A percentile compares a stretch with the other conserved stretches of the same genome.
phyloP scores from a whole-genome alignment of 1,140 invertebrate genomes.

The Saccostrea glomerata region DNA sequence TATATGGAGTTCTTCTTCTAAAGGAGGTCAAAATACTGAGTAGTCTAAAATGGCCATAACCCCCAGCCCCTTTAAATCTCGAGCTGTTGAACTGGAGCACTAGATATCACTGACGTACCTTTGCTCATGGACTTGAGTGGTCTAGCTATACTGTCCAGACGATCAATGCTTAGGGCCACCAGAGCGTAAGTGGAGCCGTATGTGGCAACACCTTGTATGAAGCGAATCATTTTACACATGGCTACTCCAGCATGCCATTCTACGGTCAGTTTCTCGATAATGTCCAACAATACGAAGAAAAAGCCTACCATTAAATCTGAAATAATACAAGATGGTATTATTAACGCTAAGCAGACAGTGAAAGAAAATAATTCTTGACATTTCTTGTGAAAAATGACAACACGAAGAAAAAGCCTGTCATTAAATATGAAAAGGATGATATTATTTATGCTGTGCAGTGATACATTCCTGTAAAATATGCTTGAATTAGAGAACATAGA shows the following conservation, averaged over 20 bases:
- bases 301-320: conserved; percentile 70
- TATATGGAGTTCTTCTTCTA: too few relatives aligned
- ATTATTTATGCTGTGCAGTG: too few relatives aligned
- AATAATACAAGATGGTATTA: not conserved
- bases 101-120: conserved; percentile 52
- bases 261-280: conserved; percentile 71
- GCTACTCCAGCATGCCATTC: conserved; percentile 70
- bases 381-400: conserved; percentile 41
- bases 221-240: conserved; percentile 70
- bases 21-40: too few relatives aligned
- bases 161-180: conserved; percentile 95
- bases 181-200: conserved; percentile 97
- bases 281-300: conserved; percentile 71
- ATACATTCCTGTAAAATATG: too few relatives aligned
- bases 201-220: conserved; percentile 80
- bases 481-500: too few relatives aligned
- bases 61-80: too few relatives aligned
- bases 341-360: too few relatives aligned
- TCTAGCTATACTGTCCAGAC: conserved; percentile 95
- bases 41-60: too few relatives aligned
- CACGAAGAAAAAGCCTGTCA: conserved; percentile 70
- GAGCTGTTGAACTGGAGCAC: too few relatives aligned
- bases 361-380: too few relatives aligned
- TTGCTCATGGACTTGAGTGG: conserved; percentile 84
- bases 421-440: conserved; percentile 61